Evolutionary conservation across 2,797 vertebrate species (phyloP), one percentile per base, ranked within the genome.

Genomic region (Eulemur mongoz): DNA sequence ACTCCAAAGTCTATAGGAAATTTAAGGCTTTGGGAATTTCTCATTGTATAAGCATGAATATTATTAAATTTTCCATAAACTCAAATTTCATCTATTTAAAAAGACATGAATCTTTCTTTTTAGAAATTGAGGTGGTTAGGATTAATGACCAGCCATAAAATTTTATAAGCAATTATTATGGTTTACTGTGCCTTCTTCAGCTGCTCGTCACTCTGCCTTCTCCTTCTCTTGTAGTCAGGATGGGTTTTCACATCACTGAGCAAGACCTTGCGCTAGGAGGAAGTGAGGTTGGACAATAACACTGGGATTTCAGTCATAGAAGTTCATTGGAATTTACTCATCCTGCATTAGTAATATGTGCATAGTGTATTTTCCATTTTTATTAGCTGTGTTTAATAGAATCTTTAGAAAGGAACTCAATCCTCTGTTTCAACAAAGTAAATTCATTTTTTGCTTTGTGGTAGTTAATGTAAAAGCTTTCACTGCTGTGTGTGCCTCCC

Each of bases 71-170:
- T 92, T 96, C 65, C 38, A 57, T 94, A 97, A 97, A 95, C 75
- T 88, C 78, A 5, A 78, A 96, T 89, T 90, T 88, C 96, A 43
- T 96, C 73, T 67, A 38, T 82, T 94, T 95, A 91, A 97, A 96
- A 96, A 90, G 92, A 93, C 79, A 91, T 96, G 94, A 97, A 96
- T 96, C 96, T 97, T 96, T 83, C 92, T 59, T 83, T 94, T 97
- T 96, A 93, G 75, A 86, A 97, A 97, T 93, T 32, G 45, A 81
- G 82, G 86, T 75, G 94, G 95, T 98, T 93, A 95, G 97, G 81
- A 96, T 97, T 92, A 95, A 98, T 96, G 96, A 92, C 92, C 65
- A 86, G 35, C 76, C n/a, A 4, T 97, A 96, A 97, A 95, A 79
- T 75, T 97, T 98, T 97, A 96, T 70, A 87, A 93, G 95, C 93